These are phyloP conservation scores for Crematogaster levior DNA, from an alignment of 2,888 invertebrate species.

Conservation along the genomic window DNA sequence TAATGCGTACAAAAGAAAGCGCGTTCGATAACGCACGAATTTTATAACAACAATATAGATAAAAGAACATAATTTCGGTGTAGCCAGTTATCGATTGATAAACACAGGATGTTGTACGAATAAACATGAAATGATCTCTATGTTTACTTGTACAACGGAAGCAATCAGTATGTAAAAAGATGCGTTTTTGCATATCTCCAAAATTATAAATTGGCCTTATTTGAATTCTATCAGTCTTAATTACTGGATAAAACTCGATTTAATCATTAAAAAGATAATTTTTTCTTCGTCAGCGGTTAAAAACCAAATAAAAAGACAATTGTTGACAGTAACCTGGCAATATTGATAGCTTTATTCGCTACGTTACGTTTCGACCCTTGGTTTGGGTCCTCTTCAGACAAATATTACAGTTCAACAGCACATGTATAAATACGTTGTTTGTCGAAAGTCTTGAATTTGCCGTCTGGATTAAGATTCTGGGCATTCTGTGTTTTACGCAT, in stretches of 20 bases:
- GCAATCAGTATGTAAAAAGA: neutral
- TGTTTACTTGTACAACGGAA: conserved; percentile 2
- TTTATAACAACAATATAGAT: conserved; percentile 1
- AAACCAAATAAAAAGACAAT: too few relatives aligned
- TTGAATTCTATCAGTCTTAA: neutral
- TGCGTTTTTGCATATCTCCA: neutral
- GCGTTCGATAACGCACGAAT: neutral
- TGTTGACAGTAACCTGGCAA: too few relatives aligned
- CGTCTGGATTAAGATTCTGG: too few relatives aligned
- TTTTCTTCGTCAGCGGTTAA: too few relatives aligned
- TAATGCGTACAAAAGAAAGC: neutral
- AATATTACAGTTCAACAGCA: too few relatives aligned
- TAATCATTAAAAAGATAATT: too few relatives aligned
- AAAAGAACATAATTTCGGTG: neutral
- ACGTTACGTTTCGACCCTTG: too few relatives aligned
- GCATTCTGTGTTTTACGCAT: too few relatives aligned
- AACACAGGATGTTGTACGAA: conserved; percentile 2
- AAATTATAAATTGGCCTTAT: neutral
- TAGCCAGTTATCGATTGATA: neutral
- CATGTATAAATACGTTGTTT: too few relatives aligned
- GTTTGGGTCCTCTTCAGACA: too few relatives aligned
- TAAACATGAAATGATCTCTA: conserved; percentile 1
- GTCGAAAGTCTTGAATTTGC: too few relatives aligned
- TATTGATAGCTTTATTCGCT: too few relatives aligned
- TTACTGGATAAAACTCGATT: neutral